A percentile compares a stretch with the other conserved stretches of the same genome.
phyloP scores from a whole-genome alignment of 1,140 invertebrate genomes.

The Ectropis grisescens region DNA sequence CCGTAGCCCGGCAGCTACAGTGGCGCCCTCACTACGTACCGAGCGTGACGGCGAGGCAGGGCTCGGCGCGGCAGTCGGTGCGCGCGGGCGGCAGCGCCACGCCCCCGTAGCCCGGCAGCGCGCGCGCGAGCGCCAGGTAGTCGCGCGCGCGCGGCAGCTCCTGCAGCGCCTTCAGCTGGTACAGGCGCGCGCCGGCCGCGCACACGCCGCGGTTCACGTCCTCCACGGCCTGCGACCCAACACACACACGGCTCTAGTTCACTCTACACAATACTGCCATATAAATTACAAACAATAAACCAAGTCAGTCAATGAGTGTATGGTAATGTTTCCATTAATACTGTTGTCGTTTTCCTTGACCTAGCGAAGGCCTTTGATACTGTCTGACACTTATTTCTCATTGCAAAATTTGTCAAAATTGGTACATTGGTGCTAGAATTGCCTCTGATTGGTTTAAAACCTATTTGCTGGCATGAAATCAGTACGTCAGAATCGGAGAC shows the following conservation, averaged over 20 bases:
- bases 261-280: no score
- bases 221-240: slow-evolving; percentile 87
- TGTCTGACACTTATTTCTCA: no score
- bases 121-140: slow-evolving; percentile 88
- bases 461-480: no score
- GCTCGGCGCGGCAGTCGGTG: slow-evolving; percentile 83
- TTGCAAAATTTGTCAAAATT: no score
- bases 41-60: slow-evolving; percentile 12
- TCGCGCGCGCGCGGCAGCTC: slow-evolving; percentile 89
- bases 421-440: no score
- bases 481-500: no score
- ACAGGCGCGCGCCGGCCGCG: slow-evolving; percentile 88
- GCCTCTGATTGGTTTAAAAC: no score
- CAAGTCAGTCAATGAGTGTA: no score
- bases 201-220: slow-evolving; percentile 95
- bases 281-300: no score
- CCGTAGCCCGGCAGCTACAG: slow-evolving; percentile 85
- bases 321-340: no score
- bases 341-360: no score
- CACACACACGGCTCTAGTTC: neutral
- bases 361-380: no score
- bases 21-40: slow-evolving; percentile 8
- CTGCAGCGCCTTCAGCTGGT: slow-evolving; percentile 95
- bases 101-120: slow-evolving; percentile 92
- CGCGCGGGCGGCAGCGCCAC: slow-evolving; percentile 95